Base-by-base conservation (phyloP, 2,797 vertebrate genomes). In the Varecia variegata region DNA sequence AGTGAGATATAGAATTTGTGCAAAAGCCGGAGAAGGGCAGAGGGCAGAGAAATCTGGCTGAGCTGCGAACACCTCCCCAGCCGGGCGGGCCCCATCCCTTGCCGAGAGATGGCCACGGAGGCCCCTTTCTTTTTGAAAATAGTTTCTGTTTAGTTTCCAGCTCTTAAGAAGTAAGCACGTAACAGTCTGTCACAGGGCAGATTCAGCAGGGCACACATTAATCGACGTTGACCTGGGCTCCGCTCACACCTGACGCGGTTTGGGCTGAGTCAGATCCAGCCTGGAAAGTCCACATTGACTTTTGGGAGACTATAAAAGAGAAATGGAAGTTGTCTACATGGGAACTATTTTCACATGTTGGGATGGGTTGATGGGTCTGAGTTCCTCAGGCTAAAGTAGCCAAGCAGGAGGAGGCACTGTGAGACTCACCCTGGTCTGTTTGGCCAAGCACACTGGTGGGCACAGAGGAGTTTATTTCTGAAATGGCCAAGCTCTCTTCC, bases 121-220 rank as follows among this genome's bases (percentile, higher is more conserved):
- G 71, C 47, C 88, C 7, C 74, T 96, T 82, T 82, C 32, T 1
- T 91, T 97, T 97, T 98, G 96, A 87, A 98, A 98, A 98, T 88
- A 97, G 62, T 94, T 95, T 70, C 94, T 97, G 90, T 97, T 84
- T 97, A 95, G 80, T 95, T 97, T 97, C 97, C 82, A 88, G 68
- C 91, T 97, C 86, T 95, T 85, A 91, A 58, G 71, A 77, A 88
- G 81, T 67, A 92, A 94, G 89, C n/a, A 67, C 52, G 23, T 74
- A 21, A 88, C 88, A 62, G 90, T 56, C 96, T 96, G 93, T 58
- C 65, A 71, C 93, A 85, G 96, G 65, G 81, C 47, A 85, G 90
- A 91, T 79, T 95, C 83, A 52, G 58, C 17, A 23, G 83, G 96
- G 96, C 97, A 97, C 98, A 97, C 97, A 98, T 98, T 98, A 98